These are phyloP conservation scores for Scrobipalpa atriplicella DNA, from an alignment of 2,888 invertebrate genomes.

Conservation along the genomic window DNA sequence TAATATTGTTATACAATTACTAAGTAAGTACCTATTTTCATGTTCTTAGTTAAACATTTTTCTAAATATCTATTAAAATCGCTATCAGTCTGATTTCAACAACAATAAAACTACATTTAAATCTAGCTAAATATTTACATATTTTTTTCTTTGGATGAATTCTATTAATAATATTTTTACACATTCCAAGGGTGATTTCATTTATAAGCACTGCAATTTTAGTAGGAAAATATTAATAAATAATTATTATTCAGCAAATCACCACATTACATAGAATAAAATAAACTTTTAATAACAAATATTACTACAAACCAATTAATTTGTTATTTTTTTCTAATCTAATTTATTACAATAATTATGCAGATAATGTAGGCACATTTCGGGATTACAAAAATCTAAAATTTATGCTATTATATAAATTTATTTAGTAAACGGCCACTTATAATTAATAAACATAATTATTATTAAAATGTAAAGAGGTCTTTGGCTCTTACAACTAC, in stretches of 20 bases:
- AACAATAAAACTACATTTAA: slow-evolving; percentile 41
- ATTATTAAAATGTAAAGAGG: no score
- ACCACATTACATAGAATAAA: neutral
- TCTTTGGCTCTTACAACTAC: no score
- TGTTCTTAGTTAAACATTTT: neutral
- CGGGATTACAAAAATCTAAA: slow-evolving; percentile 39
- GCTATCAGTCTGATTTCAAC: slow-evolving; percentile 77
- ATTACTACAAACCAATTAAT: neutral
- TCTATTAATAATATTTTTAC: neutral
- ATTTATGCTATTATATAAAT: neutral
- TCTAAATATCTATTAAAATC: slow-evolving; percentile 51
- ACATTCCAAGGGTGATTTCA: neutral
- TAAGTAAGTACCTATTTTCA: neutral
- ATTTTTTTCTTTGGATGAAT: slow-evolving; percentile 1
- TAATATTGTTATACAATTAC: slow-evolving; percentile 6
- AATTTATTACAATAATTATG: slow-evolving; percentile 31
- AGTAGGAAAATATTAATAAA: neutral
- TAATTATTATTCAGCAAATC: neutral
- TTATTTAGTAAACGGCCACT: neutral
- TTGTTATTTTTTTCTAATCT: neutral
- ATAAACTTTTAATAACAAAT: neutral
- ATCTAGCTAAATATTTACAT: slow-evolving; percentile 19
- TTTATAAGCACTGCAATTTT: neutral
- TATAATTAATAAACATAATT: no score
- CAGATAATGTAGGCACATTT: slow-evolving; percentile 45